Percentiles rank a stretch among this genome's conserved stretches.
Evolutionary conservation across 2,113 vertebrate species (phyloP).

Genomic region (Bubo blakistoni): DNA sequence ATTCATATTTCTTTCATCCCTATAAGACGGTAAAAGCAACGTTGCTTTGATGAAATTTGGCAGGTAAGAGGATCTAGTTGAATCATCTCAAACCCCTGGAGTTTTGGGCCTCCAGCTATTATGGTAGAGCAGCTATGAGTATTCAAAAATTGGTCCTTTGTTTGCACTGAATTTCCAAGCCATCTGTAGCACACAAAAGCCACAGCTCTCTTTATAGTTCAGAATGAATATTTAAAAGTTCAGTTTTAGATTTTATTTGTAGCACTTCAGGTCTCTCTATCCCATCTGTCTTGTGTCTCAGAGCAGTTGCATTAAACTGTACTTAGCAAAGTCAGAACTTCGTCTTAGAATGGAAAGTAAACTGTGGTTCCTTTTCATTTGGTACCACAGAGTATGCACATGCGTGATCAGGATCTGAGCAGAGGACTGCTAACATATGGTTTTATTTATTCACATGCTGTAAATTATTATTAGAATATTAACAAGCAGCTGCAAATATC

Average conservation of each 20-base stretch:
- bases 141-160: slow-evolving; percentile 63
- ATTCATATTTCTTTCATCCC: slow-evolving; percentile 45
- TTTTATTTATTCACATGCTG: not conserved
- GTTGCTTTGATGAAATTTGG: slow-evolving; percentile 61
- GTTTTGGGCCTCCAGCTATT: slow-evolving; percentile 59
- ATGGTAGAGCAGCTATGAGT: slow-evolving; percentile 49
- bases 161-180: slow-evolving; percentile 62
- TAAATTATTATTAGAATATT: not conserved
- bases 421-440: not conserved
- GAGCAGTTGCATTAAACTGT: not conserved
- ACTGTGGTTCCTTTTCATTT: not conserved
- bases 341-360: not conserved
- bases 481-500: not conserved
- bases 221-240: slow-evolving; percentile 72
- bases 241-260: slow-evolving; percentile 63
- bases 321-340: not conserved
- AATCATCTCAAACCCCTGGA: slow-evolving; percentile 62
- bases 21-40: slow-evolving; percentile 53
- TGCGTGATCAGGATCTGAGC: not conserved
- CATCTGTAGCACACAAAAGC: slow-evolving; percentile 65
- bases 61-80: slow-evolving; percentile 56
- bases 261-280: slow-evolving; percentile 41
- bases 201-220: slow-evolving; percentile 56
- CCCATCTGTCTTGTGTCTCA: slow-evolving; percentile 42
- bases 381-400: not conserved